Evolutionary conservation across 2,113 vertebrate genomes (phyloP).

Genomic region (Paratilapia polleni): DNA sequence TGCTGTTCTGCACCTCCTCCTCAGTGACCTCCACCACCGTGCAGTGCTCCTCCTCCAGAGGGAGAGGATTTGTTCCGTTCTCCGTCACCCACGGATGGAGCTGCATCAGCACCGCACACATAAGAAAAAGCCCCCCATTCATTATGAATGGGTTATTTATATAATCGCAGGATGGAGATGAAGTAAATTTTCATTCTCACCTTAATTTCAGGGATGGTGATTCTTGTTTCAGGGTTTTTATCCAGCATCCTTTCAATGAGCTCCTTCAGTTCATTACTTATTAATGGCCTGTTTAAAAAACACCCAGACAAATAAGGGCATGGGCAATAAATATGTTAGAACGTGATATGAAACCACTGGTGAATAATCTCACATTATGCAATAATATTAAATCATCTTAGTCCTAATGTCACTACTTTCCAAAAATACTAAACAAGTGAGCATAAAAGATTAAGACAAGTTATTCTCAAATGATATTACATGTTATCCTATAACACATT

Average conservation of each 20-base stretch:
- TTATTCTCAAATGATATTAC: too few species aligned
- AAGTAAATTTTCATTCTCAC: constrained; percentile 42
- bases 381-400: background rate
- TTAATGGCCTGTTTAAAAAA: constrained; percentile 76
- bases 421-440: background rate
- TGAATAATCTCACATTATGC: background rate
- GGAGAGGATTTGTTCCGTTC: constrained; percentile 83
- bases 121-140: background rate
- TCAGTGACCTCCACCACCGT: constrained; percentile 91
- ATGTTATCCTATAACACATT: too few species aligned
- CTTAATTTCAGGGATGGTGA: constrained; percentile 92
- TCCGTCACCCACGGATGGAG: constrained; percentile 89
- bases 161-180: background rate
- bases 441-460: background rate
- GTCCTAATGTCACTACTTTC: background rate
- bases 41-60: constrained; percentile 94
- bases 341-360: background rate
- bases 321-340: background rate
- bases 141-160: background rate
- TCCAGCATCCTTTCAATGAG: constrained; percentile 90
- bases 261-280: constrained; percentile 84
- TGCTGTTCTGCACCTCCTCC: constrained; percentile 94
- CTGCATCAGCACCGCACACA: constrained; percentile 62
- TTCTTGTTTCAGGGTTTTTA: constrained; percentile 90
- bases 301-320: background rate